Conservation (phyloP, 2,797 vertebrate genomes). For the Vespertilio murinus region DNA sequence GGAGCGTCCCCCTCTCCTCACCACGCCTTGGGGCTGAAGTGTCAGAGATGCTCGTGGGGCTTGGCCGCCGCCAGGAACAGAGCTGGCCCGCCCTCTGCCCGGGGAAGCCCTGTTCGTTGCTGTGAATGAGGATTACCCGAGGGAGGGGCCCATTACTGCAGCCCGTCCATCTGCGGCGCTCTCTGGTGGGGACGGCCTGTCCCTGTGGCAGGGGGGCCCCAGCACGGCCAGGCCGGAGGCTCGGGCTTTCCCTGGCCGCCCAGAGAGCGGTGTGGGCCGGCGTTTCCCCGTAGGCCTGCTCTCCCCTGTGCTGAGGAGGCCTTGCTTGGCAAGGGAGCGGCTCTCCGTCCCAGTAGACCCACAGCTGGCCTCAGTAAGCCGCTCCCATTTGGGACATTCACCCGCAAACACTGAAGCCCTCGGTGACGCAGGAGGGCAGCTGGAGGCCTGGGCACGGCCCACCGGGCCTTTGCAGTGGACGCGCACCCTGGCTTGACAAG, state of each 20-base stretch:
- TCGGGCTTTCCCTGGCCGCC: background rate
- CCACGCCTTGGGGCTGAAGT: background rate
- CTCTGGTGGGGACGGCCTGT: background rate
- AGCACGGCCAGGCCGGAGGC: background rate
- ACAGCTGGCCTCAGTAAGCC: background rate
- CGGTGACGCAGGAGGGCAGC: background rate
- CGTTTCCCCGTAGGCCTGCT: background rate
- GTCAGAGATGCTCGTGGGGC: background rate
- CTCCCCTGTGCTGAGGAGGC: too few species aligned
- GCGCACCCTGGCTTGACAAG: background rate
- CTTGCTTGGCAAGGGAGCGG: background rate
- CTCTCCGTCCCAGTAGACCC: background rate
- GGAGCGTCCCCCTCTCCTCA: background rate
- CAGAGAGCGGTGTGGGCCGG: too few species aligned
- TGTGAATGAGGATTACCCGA: rapidly evolving
- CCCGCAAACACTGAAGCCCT: background rate
- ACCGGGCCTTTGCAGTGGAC: background rate
- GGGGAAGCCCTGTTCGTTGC: background rate
- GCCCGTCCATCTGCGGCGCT: background rate
- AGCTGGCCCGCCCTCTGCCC: background rate
- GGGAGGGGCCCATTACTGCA: background rate
- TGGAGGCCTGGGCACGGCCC: background rate
- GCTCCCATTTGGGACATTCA: background rate
- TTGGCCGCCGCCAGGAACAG: background rate
- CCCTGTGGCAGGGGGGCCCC: background rate